These are phyloP conservation scores for Eumaeus atala DNA, from an alignment of 1,140 invertebrate genomes.

Conservation along the genomic window DNA sequence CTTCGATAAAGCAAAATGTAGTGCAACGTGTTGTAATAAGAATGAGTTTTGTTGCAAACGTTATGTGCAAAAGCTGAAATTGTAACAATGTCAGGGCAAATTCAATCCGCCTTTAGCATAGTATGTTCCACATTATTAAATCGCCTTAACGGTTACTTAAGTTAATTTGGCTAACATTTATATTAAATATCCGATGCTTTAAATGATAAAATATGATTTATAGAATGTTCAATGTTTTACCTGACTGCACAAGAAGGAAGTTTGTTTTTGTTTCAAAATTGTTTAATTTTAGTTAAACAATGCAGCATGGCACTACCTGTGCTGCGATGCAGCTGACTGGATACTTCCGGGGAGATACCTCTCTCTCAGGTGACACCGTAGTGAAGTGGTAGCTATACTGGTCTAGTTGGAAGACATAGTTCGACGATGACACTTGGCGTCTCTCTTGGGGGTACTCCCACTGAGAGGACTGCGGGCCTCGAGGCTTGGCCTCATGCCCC, in stretches of 20 bases:
- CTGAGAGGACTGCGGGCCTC: too few species aligned
- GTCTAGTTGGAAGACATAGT: too few species aligned
- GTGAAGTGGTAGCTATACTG: too few species aligned
- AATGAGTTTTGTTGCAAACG: conserved; percentile 21
- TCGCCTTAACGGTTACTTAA: neutral
- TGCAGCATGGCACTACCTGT: too few species aligned
- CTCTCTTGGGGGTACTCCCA: too few species aligned
- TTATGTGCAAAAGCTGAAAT: conserved; percentile 18
- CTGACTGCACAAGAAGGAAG: neutral
- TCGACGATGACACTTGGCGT: too few species aligned
- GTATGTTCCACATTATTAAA: conserved; percentile 8
- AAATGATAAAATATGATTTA: neutral
- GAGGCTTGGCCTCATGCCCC: too few species aligned
- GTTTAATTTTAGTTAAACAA: too few species aligned
- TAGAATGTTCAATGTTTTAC: neutral
- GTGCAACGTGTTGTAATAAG: conserved; percentile 27
- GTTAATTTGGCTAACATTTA: neutral
- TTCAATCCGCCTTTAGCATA: conserved; percentile 23
- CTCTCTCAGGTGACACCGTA: too few species aligned
- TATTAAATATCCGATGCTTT: neutral
- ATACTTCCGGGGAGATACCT: too few species aligned
- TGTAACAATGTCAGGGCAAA: conserved; percentile 41
- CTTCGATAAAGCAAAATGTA: conserved; percentile 29
- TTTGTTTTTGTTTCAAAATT: too few species aligned
- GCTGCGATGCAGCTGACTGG: too few species aligned